phyloP scores from a whole-genome alignment of 2,113 vertebrate genomes.

The Aptenodytes forsteri region DNA sequence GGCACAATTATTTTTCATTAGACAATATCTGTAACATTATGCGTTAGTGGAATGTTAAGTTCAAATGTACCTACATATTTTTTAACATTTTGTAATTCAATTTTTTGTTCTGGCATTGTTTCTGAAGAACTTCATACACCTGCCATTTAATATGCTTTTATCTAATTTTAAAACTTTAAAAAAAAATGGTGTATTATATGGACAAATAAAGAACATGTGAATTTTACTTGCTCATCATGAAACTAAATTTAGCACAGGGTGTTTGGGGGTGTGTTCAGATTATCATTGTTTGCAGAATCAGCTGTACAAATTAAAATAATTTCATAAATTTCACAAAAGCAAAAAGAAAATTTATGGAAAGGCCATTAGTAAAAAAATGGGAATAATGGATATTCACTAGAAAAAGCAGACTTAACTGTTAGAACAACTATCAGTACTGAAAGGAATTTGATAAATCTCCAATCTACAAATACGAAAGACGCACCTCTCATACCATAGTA shows the following conservation, averaged over 20 bases:
- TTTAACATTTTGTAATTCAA: conserved; percentile 82
- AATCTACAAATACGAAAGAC: fast-evolving
- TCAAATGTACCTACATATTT: conserved; percentile 77
- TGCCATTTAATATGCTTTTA: conserved; percentile 82
- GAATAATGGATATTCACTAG: not conserved
- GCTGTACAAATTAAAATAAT: not conserved
- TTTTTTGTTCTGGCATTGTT: conserved; percentile 81
- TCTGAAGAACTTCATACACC: conserved; percentile 78
- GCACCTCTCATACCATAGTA: not conserved
- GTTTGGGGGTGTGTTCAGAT: not conserved
- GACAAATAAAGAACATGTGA: conserved; percentile 82
- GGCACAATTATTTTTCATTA: conserved; percentile 82
- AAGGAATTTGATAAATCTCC: not conserved
- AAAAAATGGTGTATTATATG: conserved; percentile 77
- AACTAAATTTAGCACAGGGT: conserved; percentile 45
- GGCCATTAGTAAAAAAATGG: not conserved
- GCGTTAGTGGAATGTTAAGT: conserved; percentile 77
- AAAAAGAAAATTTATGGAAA: not conserved
- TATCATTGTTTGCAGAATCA: not conserved
- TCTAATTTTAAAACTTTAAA: conserved; percentile 73
- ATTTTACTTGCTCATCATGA: conserved; percentile 75
- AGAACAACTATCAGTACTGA: not conserved
- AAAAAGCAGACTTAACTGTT: not conserved
- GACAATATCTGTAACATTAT: conserved; percentile 75
- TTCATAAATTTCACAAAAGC: not conserved